phyloP scores from a whole-genome alignment of 2,888 invertebrate genomes.

The Linnaemya tessellans region DNA sequence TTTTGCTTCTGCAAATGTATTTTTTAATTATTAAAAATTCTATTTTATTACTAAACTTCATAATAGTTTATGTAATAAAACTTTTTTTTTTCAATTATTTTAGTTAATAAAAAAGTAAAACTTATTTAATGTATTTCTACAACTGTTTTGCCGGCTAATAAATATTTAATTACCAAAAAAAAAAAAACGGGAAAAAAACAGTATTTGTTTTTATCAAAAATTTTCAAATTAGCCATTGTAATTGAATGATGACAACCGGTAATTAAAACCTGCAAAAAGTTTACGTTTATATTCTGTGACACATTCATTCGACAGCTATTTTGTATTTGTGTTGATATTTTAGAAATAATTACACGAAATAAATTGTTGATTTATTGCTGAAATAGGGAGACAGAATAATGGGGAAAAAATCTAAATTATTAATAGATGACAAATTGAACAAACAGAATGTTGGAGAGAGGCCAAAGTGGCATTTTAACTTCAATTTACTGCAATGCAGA shows the following conservation, averaged over 20 bases:
- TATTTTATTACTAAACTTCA: background rate
- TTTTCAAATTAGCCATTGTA: background rate
- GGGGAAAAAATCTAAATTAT: background rate
- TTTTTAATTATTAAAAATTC: conserved; percentile 11
- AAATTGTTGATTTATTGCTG: conserved; percentile 15
- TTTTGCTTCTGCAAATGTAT: background rate
- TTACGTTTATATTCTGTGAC: background rate
- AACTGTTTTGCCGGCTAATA: background rate
- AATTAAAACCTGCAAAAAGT: conserved; percentile 32
- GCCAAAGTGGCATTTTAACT: background rate
- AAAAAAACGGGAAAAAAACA: background rate
- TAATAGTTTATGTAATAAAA: background rate
- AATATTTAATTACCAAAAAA: conserved; percentile 34
- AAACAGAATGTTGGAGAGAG: background rate
- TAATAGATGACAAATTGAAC: conserved; percentile 4
- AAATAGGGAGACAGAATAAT: background rate
- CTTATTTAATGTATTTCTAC: background rate
- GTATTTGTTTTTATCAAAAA: background rate
- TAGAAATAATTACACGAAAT: conserved; percentile 35
- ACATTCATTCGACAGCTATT: background rate
- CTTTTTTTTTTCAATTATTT: background rate
- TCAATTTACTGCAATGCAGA: conserved; percentile 3
- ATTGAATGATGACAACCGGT: conserved; percentile 41
- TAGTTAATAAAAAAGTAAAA: background rate
- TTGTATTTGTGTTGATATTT: conserved; percentile 7